These are phyloP conservation scores for Halocynthia aurantium DNA, from an alignment of 23 tunicate species.

Conservation along the genomic window DNA sequence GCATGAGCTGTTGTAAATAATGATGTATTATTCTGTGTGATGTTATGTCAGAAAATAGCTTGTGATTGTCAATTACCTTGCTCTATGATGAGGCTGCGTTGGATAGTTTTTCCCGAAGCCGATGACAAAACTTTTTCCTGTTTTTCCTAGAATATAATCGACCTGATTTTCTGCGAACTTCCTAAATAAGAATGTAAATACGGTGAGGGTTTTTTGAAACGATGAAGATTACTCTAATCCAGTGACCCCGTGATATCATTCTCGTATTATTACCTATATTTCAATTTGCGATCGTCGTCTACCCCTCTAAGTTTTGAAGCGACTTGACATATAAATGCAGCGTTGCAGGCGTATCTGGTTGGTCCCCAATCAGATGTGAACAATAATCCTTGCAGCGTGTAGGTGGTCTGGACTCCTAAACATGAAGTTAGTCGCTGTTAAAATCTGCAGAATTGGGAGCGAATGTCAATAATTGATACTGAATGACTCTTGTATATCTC, in stretches of 20 bases:
- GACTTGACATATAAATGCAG: conserved; percentile 61
- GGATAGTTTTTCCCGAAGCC: conserved; percentile 85
- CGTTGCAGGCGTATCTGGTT: conserved; percentile 64
- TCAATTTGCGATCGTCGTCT: conserved; percentile 26
- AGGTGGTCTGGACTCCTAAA: conserved; percentile 26
- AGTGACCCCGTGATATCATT: not conserved
- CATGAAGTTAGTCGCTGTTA: not conserved
- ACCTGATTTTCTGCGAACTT: conserved; percentile 81
- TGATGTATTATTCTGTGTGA: not conserved
- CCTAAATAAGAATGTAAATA: conserved; percentile 17
- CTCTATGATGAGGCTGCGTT: conserved; percentile 67
- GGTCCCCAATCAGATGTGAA: conserved; percentile 70
- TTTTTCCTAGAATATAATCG: conserved; percentile 85
- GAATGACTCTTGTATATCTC: too few relatives aligned
- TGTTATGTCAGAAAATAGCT: not conserved
- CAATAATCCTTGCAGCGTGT: conserved; percentile 56
- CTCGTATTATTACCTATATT: conserved; percentile 46
- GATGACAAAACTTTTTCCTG: conserved; percentile 70
- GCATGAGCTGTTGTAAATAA: conserved; percentile 55
- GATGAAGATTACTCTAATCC: not conserved
- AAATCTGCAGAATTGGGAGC: too few relatives aligned
- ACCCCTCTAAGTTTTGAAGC: conserved; percentile 45
- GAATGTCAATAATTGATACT: too few relatives aligned
- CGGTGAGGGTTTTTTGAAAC: not conserved
- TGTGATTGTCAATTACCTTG: conserved; percentile 29